Evolutionary conservation across 2,113 vertebrate species (phyloP).

Genomic region (Hippolais icterina): DNA sequence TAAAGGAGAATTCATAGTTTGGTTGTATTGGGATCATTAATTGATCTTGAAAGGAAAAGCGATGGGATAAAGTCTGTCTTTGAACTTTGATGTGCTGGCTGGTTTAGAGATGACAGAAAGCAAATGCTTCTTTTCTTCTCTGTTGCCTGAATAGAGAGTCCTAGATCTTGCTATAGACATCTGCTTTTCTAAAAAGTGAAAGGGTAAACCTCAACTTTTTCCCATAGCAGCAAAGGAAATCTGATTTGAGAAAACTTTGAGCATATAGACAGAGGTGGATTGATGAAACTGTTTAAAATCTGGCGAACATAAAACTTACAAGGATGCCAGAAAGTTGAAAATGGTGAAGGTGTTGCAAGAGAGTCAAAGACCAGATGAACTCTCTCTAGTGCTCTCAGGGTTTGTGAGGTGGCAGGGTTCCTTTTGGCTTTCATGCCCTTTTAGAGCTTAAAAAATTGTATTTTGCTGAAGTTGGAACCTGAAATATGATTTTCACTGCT

Average conservation of each 20-base stretch:
- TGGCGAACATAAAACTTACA: not conserved
- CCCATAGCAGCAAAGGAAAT: not conserved
- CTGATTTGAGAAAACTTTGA: not conserved
- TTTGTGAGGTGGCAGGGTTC: not conserved
- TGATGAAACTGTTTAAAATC: not conserved
- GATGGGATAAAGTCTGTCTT: conserved; percentile 18
- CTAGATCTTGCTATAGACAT: not conserved
- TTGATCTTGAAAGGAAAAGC: conserved; percentile 53
- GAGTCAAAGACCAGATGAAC: not conserved
- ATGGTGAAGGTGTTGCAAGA: not conserved
- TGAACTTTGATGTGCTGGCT: conserved; percentile 34
- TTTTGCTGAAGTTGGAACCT: not conserved
- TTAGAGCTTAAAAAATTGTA: not conserved
- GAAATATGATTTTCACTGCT: not conserved
- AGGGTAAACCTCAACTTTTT: not conserved
- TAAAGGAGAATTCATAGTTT: conserved; percentile 60
- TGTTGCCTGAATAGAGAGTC: not conserved
- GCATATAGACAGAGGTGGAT: not conserved
- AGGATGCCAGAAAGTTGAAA: not conserved
- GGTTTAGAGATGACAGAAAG: conserved; percentile 4
- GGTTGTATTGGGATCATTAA: conserved; percentile 59
- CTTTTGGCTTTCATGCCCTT: not conserved
- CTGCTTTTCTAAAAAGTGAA: conserved; percentile 32
- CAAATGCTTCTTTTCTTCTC: conserved; percentile 6
- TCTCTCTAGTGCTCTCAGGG: not conserved